These are phyloP conservation scores for Eulacestoma nigropectus DNA, from an alignment of 2,113 vertebrate species.

Conservation along the genomic window DNA sequence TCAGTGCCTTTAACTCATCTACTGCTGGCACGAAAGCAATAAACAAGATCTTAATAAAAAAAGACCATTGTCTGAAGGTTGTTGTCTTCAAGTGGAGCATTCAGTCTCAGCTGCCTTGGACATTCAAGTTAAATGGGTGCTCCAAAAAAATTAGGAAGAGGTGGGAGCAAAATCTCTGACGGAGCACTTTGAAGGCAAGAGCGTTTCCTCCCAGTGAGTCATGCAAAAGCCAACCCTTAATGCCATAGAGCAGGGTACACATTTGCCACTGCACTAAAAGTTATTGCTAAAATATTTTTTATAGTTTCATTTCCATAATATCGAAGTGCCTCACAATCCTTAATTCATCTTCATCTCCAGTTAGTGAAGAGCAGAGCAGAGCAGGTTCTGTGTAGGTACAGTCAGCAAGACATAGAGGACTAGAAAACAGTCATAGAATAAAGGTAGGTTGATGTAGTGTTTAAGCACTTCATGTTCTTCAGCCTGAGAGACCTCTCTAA, in stretches of 20 bases:
- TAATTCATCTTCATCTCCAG: neutral
- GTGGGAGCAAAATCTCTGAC: neutral
- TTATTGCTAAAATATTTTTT: neutral
- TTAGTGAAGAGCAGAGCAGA: neutral
- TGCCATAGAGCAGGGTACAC: neutral
- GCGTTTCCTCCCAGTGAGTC: neutral
- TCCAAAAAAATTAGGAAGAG: neutral
- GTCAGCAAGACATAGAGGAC: accelerated
- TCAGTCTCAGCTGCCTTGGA: neutral
- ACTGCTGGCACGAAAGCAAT: neutral
- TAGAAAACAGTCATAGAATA: neutral
- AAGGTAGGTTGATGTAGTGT: neutral
- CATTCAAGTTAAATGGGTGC: neutral
- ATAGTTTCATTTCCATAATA: neutral
- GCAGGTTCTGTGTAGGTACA: neutral
- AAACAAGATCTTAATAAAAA: neutral
- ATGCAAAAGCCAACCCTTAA: neutral
- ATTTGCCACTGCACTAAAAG: neutral
- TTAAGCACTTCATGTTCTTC: neutral
- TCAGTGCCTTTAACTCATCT: neutral
- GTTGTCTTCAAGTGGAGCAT: neutral
- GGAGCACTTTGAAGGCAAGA: neutral
- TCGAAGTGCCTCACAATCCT: neutral
- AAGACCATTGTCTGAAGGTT: neutral
- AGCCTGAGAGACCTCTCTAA: neutral